Evolutionary conservation across 2,797 vertebrate species (phyloP).

Genomic region (Furcifer pardalis): DNA sequence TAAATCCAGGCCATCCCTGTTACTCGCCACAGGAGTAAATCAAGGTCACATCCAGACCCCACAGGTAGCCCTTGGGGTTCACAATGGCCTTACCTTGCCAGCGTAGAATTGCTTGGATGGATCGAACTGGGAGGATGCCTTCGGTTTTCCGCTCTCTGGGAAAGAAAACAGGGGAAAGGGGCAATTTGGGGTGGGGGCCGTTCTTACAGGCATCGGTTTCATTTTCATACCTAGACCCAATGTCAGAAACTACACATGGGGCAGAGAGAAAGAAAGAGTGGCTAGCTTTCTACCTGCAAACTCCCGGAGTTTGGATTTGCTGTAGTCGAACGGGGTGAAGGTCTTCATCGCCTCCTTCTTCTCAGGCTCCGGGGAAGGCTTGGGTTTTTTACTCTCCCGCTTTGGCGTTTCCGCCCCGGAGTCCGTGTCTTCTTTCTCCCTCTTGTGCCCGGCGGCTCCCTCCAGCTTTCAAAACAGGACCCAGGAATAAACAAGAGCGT

Average conservation of each 20-base stretch:
- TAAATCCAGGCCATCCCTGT: too few relatives aligned
- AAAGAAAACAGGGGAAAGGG: constrained; percentile 21
- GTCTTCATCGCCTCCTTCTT: constrained; percentile 62
- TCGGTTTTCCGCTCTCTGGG: constrained; percentile 79
- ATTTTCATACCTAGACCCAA: too few relatives aligned
- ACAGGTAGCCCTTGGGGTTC: too few relatives aligned
- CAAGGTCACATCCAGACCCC: too few relatives aligned
- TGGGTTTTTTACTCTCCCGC: constrained; percentile 81
- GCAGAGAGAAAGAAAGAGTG: too few relatives aligned
- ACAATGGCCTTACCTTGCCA: constrained; percentile 69
- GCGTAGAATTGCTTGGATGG: constrained; percentile 78
- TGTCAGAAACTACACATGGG: too few relatives aligned
- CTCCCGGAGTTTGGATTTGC: constrained; percentile 87
- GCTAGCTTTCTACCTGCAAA: constrained; percentile 84
- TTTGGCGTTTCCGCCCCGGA: constrained; percentile 74
- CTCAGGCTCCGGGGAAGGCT: constrained; percentile 66
- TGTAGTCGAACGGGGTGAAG: constrained; percentile 94
- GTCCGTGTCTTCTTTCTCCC: constrained; percentile 78
- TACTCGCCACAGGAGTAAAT: too few relatives aligned
- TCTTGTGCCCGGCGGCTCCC: constrained; percentile 71
- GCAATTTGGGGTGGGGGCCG: rapidly evolving
- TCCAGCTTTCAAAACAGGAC: constrained; percentile 66
- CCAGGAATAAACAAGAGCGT: background rate
- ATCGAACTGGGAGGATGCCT: constrained; percentile 86
- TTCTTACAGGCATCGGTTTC: too few relatives aligned